Conservation (phyloP, 2,888 invertebrate genomes). For the Lumbricus terrestris region DNA sequence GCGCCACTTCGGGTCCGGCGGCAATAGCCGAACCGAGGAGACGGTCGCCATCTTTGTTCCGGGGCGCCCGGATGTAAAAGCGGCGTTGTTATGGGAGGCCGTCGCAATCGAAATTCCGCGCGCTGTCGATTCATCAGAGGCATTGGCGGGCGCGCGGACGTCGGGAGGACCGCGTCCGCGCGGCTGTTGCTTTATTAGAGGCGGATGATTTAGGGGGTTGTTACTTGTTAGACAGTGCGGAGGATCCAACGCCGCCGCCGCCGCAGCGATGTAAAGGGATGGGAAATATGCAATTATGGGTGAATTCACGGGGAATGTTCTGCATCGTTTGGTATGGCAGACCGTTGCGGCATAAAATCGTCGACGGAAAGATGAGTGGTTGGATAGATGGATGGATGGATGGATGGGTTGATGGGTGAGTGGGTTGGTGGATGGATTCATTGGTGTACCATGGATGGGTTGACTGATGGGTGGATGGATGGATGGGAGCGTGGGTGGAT, state of each 20-base stretch:
- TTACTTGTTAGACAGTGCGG: neutral
- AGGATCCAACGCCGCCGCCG: no score
- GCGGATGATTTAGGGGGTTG: neutral
- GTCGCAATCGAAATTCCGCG: constrained; percentile 4
- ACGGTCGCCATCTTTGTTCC: neutral
- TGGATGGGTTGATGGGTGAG: neutral
- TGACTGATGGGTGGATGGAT: neutral
- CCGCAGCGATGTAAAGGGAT: no score
- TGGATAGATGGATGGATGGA: neutral
- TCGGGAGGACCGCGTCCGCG: neutral
- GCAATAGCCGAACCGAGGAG: neutral
- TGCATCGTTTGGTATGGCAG: neutral
- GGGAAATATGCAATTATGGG: neutral
- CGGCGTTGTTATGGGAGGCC: neutral
- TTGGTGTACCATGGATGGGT: no score
- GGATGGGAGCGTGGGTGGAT: neutral
- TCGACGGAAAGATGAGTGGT: neutral
- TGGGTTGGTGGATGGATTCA: no score
- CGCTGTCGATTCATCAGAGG: constrained; percentile 11
- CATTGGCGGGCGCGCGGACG: neutral
- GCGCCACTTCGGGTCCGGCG: neutral
- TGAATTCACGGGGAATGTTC: neutral
- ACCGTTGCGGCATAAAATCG: neutral
- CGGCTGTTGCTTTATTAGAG: constrained; percentile 16
- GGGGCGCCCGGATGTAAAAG: neutral